Conservation (phyloP, 2,888 invertebrate species). For the Polyommatus iphigenia region DNA sequence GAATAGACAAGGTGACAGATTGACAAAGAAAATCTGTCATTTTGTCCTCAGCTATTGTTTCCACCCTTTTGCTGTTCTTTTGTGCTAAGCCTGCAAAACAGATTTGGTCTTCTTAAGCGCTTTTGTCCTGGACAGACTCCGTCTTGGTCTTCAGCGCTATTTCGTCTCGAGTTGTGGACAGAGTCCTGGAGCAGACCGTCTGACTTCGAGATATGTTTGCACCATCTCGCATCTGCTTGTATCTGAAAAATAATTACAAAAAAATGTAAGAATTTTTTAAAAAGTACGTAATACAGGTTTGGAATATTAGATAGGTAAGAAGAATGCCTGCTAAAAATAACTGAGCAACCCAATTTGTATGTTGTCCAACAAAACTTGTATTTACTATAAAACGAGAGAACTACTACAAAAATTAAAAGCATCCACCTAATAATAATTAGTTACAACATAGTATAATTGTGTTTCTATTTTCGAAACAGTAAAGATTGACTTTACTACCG, state of each 20-base stretch:
- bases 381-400: neutral
- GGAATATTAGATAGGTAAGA: neutral
- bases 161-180: slow-evolving; percentile 40
- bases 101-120: neutral
- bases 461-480: too few relatives aligned
- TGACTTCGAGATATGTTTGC: slow-evolving; percentile 39
- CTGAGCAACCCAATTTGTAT: neutral
- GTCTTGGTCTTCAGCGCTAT: slow-evolving; percentile 35
- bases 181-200: slow-evolving; percentile 38
- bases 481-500: too few relatives aligned
- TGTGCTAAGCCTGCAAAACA: neutral
- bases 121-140: slow-evolving; percentile 6
- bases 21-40: too few relatives aligned
- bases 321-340: neutral
- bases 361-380: neutral
- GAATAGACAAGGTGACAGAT: too few relatives aligned
- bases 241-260: slow-evolving; percentile 36
- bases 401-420: neutral
- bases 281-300: neutral
- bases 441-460: neutral
- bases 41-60: neutral
- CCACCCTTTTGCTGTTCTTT: neutral
- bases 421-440: neutral
- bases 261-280: too few relatives aligned
- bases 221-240: slow-evolving; percentile 37